Conservation (phyloP, 2,888 invertebrate species). For the Eudemis profundana region DNA sequence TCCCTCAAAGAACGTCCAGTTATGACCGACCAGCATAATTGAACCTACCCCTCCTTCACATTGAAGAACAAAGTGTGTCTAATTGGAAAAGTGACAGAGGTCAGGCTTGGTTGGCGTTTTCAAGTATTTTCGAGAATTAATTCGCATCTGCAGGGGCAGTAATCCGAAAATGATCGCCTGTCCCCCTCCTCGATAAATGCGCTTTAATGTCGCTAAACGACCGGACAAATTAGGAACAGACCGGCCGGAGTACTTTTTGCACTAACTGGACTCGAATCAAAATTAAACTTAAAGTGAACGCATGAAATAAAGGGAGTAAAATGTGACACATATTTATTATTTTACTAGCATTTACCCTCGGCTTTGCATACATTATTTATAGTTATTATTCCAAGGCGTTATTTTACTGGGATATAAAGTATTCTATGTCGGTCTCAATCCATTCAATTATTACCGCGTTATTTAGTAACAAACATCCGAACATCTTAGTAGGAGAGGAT, state of each 20-base stretch:
- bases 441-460: no score
- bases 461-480: no score
- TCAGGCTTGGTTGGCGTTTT: constrained; percentile 60
- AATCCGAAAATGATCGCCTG: constrained; percentile 83
- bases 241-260: constrained; percentile 38
- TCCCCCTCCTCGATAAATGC: constrained; percentile 76
- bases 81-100: constrained; percentile 55
- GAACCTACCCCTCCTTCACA: constrained; percentile 51
- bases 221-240: constrained; percentile 52
- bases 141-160: constrained; percentile 79
- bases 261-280: constrained; percentile 11
- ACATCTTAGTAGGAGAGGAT: no score
- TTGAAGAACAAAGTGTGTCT: constrained; percentile 46
- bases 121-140: constrained; percentile 75
- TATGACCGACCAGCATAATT: constrained; percentile 59
- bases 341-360: no score
- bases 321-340: no score
- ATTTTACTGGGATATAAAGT: no score
- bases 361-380: no score
- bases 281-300: background rate
- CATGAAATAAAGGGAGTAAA: background rate
- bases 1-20: constrained; percentile 83
- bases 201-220: constrained; percentile 78
- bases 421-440: no score
- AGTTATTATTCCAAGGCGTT: no score